phyloP scores from a whole-genome alignment of 2,113 vertebrate genomes.

The Sinocyclocheilus maitianheensis region DNA sequence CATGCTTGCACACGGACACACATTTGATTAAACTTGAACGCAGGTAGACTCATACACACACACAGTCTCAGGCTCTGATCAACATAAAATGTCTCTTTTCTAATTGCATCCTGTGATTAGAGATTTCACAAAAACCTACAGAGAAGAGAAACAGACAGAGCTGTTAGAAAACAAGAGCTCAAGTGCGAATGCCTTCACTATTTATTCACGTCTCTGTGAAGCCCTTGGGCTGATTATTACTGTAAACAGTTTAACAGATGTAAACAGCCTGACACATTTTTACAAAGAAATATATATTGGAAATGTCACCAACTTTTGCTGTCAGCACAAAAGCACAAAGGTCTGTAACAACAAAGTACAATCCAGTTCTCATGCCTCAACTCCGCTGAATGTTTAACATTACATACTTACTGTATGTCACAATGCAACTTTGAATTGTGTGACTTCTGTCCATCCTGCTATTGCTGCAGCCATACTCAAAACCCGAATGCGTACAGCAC shows the following conservation, averaged over 20 bases:
- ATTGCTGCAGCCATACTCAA: background rate
- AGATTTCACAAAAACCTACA: background rate
- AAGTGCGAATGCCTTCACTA: background rate
- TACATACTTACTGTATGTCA: too few species aligned
- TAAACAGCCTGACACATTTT: constrained; percentile 12
- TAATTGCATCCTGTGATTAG: background rate
- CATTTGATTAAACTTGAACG: background rate
- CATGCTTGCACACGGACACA: background rate
- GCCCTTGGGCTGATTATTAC: constrained; percentile 12
- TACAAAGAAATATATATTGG: background rate
- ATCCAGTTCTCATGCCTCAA: background rate
- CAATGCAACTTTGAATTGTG: background rate
- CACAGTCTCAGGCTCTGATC: constrained; percentile 22
- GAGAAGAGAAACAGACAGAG: background rate
- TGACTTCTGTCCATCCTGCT: background rate
- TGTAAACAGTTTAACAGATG: background rate
- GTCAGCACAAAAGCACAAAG: background rate
- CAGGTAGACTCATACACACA: constrained; percentile 13
- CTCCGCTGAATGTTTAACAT: background rate
- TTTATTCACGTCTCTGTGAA: background rate
- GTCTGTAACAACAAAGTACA: background rate
- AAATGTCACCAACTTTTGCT: background rate
- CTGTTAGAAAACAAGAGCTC: constrained; percentile 9
- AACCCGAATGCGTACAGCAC: background rate
- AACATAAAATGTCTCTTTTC: background rate